Conservation (phyloP, 2,113 vertebrate genomes). For the Falco punctatus region DNA sequence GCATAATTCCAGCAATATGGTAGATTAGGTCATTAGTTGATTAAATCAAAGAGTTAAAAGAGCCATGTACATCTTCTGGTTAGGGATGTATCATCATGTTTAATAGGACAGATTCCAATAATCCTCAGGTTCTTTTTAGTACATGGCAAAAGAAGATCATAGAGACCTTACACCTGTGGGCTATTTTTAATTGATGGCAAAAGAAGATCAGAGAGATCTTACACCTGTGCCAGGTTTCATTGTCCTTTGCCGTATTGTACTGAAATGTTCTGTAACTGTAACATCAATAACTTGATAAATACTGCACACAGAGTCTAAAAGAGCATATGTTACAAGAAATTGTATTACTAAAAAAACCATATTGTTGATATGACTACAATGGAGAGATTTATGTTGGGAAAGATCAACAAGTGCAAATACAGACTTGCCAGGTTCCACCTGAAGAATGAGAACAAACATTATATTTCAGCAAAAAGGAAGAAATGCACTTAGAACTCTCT, state of each 20-base stretch:
- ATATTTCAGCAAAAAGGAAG: conserved; percentile 41
- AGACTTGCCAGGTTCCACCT: conserved; percentile 14
- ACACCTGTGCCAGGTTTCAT: background rate
- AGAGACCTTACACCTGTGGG: background rate
- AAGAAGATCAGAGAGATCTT: conserved; percentile 48
- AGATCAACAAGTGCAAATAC: conserved; percentile 67
- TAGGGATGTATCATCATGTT: background rate
- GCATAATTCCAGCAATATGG: background rate
- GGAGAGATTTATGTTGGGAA: conserved; percentile 64
- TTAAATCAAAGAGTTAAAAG: background rate
- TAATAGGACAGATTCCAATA: background rate
- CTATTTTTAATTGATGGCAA: background rate
- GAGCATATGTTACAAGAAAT: background rate
- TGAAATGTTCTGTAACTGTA: background rate
- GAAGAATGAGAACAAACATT: conserved; percentile 35
- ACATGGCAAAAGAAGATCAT: conserved; percentile 1
- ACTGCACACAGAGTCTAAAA: background rate
- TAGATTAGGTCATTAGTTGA: background rate
- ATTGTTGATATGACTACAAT: conserved; percentile 36
- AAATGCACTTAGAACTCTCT: conserved; percentile 48
- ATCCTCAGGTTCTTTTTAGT: background rate
- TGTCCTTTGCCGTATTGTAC: background rate
- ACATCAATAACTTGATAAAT: background rate
- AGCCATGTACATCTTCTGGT: background rate
- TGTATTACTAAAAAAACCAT: conserved; percentile 32